A percentile compares a stretch with the other conserved stretches of the same genome.
Conservation (phyloP, 2,113 vertebrate genomes). For the Passerina amoena region DNA sequence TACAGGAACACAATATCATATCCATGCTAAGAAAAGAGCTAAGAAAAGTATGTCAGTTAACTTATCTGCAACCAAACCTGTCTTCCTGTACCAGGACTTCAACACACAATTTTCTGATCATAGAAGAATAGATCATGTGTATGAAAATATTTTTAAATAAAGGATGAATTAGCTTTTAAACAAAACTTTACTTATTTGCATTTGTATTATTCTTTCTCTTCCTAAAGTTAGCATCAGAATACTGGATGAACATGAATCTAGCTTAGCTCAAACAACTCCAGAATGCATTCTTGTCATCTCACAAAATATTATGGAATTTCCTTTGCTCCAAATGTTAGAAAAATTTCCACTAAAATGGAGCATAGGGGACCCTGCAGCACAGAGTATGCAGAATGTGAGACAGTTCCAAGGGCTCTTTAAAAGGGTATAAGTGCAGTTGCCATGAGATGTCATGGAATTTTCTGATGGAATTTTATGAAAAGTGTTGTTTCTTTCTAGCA, state of each 20-base stretch:
- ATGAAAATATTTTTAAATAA: not conserved
- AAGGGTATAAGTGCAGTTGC: fast-evolving
- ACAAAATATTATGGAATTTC: not conserved
- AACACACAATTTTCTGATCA: not conserved
- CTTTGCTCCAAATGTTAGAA: not conserved
- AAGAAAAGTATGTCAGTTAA: not conserved
- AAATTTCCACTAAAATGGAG: fast-evolving
- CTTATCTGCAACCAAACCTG: not conserved
- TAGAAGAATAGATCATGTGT: not conserved
- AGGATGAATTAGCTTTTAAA: not conserved
- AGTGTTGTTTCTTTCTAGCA: not conserved
- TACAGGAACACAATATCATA: not conserved
- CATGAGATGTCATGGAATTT: not conserved
- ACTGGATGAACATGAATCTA: not conserved
- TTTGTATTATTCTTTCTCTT: not conserved
- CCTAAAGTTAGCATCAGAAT: not conserved
- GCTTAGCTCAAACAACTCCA: not conserved
- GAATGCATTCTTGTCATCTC: not conserved
- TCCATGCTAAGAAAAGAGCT: not conserved
- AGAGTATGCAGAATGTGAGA: not conserved
- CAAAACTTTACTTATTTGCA: not conserved
- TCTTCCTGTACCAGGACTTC: not conserved
- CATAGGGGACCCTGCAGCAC: not conserved
- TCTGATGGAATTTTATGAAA: not conserved
- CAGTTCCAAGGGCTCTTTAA: not conserved